Percentiles rank a stretch among this genome's conserved stretches.
phyloP scores from a whole-genome alignment of 2,113 vertebrate species.

The Gymnarchus niloticus region DNA sequence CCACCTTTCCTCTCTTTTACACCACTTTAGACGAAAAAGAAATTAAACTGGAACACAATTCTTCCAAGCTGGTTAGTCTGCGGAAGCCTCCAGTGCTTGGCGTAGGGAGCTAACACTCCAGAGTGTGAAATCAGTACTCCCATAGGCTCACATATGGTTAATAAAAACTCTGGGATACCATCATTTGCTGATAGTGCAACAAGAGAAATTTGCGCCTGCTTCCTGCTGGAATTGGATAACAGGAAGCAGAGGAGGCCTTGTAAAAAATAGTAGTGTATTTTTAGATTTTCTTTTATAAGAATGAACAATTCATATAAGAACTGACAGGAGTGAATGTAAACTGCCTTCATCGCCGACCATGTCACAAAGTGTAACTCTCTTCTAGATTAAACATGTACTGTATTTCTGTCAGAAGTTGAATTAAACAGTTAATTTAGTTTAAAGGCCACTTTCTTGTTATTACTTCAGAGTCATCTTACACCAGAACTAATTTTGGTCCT shows the following conservation, averaged over 20 bases:
- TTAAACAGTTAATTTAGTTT: slow-evolving; percentile 21
- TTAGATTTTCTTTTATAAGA: not conserved
- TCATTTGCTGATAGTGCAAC: not conserved
- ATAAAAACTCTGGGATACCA: not conserved
- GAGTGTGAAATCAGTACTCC: not conserved
- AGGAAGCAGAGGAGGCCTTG: not conserved
- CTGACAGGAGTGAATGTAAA: not conserved
- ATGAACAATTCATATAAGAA: not conserved
- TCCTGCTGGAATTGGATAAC: not conserved
- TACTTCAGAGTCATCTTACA: not conserved
- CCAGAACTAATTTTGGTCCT: not conserved
- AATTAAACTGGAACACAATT: no score
- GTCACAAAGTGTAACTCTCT: not conserved
- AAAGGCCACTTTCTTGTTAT: slow-evolving; percentile 15
- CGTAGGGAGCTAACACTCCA: not conserved
- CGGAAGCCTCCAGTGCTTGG: not conserved
- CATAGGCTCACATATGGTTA: not conserved
- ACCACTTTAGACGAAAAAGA: no score
- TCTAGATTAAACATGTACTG: slow-evolving; percentile 14
- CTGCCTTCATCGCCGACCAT: not conserved
- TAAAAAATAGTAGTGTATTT: not conserved
- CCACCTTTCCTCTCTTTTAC: no score
- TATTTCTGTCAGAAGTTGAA: slow-evolving; percentile 7
- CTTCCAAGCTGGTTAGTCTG: not conserved
- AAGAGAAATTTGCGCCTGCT: not conserved